Base-by-base conservation (phyloP, 2,113 vertebrate species). In the Elephantulus edwardii region DNA sequence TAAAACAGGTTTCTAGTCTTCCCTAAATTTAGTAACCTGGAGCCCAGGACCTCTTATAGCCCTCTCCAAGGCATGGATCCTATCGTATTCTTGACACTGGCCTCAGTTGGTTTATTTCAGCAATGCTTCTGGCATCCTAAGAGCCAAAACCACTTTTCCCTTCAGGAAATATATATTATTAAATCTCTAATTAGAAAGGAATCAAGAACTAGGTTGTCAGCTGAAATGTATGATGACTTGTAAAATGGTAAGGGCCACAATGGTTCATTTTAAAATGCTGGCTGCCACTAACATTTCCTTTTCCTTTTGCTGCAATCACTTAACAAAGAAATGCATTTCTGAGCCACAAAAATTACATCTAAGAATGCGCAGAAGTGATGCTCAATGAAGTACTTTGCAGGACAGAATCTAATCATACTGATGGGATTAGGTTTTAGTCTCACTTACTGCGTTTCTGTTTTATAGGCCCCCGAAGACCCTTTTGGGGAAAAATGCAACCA, bases 1-100 rank as follows among this genome's bases (percentile, higher is more conserved):
- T 96, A 96, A 97, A 95, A 96, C 89, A 79, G 44, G 9, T 68
- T 91, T 94, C 74, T 96, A 62, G 66, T 95, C 93, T 81, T n/a
- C 81, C 79, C 72, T 93, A 83, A 95, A 96, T 96, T 92, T 75
- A 48, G 84, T 24, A 88, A 86, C 86, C 19, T 50, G 44, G 75
- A 87, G 46, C 46, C 66, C 82, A 60, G 58, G 66, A 92, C 80
- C 96, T 92, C 13, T 87, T 88, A 85, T 6, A 62, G 35, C 40
- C 91, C 14, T 50, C 16, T 86, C 83, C 78, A 64, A 64, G 60
- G 64, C 35, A 14, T 44, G 54, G 33, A 79, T 74, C 83, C 88
- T 19, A 4, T 46, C 2, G 0, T 5, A 5, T 16, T 44, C 58
- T 77, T 88, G 64, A 94, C 72, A 93, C 48, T 95, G 74, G 89